These are phyloP conservation scores for Cyprinella venusta DNA, from an alignment of 2,797 vertebrate species.

Conservation along the genomic window DNA sequence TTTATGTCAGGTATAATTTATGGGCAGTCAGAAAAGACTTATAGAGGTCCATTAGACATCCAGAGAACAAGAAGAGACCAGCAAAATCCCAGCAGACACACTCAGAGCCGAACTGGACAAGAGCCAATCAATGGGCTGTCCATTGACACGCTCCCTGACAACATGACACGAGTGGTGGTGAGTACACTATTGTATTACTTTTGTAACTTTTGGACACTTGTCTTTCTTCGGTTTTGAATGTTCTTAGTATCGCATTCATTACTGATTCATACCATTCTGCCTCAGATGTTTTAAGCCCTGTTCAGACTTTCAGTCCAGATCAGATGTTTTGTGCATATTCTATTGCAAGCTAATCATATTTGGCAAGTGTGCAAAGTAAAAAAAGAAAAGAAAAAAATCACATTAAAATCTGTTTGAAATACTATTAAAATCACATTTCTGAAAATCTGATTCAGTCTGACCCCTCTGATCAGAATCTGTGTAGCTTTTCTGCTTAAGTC, in stretches of 20 bases:
- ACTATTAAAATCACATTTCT: too few relatives aligned
- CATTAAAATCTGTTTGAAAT: too few relatives aligned
- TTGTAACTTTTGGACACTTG: background rate
- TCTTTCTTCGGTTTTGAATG: background rate
- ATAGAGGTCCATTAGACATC: conserved; percentile 58
- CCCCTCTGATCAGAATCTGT: too few relatives aligned
- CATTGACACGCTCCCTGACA: conserved; percentile 82
- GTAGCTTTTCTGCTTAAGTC: too few relatives aligned
- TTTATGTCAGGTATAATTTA: conserved; percentile 66
- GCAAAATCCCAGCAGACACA: conserved; percentile 58
- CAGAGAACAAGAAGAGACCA: conserved; percentile 68
- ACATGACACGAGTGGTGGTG: conserved; percentile 85
- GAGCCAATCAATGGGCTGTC: conserved; percentile 76
- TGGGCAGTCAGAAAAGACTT: conserved; percentile 51
- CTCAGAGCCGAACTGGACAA: conserved; percentile 76
- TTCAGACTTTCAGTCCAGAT: too few relatives aligned
- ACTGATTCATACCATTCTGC: too few relatives aligned
- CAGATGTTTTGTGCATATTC: too few relatives aligned
- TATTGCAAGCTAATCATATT: too few relatives aligned
- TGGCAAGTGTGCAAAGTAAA: too few relatives aligned
- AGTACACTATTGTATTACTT: conserved; percentile 62
- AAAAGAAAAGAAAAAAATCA: too few relatives aligned
- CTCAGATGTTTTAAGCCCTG: too few relatives aligned
- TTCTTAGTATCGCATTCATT: background rate
- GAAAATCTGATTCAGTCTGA: too few relatives aligned